A percentile compares a stretch with the other conserved stretches of the same genome.
Conservation (phyloP, 2,797 vertebrate genomes). For the Pangasius mekongensis region DNA sequence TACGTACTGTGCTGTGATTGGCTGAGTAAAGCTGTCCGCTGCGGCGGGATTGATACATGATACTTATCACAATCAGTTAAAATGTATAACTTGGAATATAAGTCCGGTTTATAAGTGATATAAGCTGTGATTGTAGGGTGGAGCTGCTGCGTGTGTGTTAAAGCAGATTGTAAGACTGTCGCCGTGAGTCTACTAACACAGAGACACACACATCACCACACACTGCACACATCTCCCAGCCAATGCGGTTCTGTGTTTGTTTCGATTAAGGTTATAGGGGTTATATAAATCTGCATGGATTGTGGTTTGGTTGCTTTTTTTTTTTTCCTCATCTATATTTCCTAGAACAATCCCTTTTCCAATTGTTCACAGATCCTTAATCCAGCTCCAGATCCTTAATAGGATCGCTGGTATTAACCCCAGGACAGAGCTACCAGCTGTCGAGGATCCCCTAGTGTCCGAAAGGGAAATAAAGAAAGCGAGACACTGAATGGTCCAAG, state of each 20-base stretch:
- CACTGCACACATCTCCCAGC: background rate
- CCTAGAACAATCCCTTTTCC: constrained; percentile 74
- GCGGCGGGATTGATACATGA: background rate
- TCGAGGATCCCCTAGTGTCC: constrained; percentile 76
- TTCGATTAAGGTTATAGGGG: background rate
- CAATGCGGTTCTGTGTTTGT: background rate
- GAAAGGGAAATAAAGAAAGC: constrained; percentile 44
- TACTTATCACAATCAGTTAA: background rate
- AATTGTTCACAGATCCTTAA: constrained; percentile 93
- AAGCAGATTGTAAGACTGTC: background rate
- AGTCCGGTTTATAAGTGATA: background rate
- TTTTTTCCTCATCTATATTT: constrained; percentile 36
- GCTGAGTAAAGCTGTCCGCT: background rate
- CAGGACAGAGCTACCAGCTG: constrained; percentile 79
- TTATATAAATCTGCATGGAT: background rate
- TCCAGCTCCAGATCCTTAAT: constrained; percentile 86
- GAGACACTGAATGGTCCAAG: constrained; percentile 47
- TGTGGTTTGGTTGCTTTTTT: constrained; percentile 29
- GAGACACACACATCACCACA: background rate
- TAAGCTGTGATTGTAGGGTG: background rate
- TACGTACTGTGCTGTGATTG: background rate
- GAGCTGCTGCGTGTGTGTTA: background rate
- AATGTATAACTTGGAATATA: background rate
- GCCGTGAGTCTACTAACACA: constrained; percentile 7
- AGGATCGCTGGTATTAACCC: constrained; percentile 81